Base-by-base conservation (phyloP, 2,797 vertebrate species). In the Steatocranus sp. region DNA sequence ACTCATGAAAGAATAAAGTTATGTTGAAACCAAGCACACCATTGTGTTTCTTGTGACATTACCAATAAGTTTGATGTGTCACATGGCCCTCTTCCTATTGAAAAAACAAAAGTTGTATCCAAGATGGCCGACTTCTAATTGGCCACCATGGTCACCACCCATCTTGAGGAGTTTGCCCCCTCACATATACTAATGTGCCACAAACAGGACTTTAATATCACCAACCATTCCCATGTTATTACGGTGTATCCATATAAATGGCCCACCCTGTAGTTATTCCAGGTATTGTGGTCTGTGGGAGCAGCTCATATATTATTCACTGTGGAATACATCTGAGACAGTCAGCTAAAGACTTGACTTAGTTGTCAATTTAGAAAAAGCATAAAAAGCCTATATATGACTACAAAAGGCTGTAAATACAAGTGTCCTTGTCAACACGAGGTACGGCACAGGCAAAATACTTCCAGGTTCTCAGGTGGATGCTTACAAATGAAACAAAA, bases 141-240 rank as follows among this genome's bases (percentile, higher is more conserved):
- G 51, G 23, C 12, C 7, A 53, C 51, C 2, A 8, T 53, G 51
- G 3, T 1, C 51, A 53, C 51, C 23, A 3, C 23, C 23, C 51
- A 53, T 53, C 0, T 53, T 53, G 51, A 27, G 23, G 51, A 27
- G 51, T 53, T 53, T 0, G 7, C 12, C 51, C 51, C 12, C 51
- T 53, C 51, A 53, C 23, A 27, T 54, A 15, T 8, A 27, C 51
- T 54, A 27, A 54, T 54, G 51, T 27, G 12, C 7, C 0, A 54
- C 51, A 54, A 54, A 15, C 51, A 54, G 1, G 51, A 54, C 23
- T 54, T 54, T 54, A 15, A 54, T 15, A 27, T 54, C 51, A 54
- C 23, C 51, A 27, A 54, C 51, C 51, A 54, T 54, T 54, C 23
- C 23, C 23, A 27, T 54, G 0, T 54, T 27, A 0, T 27, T 54